A percentile compares a stretch with the other conserved stretches of the same genome.
Conservation (phyloP, 2,888 invertebrate species). For the Adineta ricciae region DNA sequence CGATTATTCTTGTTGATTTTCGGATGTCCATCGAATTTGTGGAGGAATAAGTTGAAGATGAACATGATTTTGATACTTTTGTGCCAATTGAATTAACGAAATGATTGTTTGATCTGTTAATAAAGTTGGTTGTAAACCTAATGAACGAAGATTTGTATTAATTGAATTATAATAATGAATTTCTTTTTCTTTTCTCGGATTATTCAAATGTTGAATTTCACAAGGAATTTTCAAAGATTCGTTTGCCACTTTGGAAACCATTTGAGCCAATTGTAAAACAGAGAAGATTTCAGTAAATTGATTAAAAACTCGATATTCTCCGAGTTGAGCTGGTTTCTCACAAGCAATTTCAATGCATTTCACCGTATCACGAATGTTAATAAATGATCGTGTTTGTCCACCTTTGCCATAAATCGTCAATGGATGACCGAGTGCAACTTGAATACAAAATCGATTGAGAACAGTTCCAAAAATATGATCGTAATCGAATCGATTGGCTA, state of each 20-base stretch:
- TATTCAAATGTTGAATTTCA: not conserved
- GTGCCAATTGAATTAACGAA: not conserved
- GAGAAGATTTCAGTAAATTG: slow-evolving; percentile 1
- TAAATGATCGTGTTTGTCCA: not conserved
- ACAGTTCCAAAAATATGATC: slow-evolving; percentile 3
- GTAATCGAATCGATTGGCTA: not conserved
- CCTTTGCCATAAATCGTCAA: not conserved
- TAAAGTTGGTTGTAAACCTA: not conserved
- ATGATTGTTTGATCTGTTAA: not conserved
- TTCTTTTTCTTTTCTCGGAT: not conserved
- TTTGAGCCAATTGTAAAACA: not conserved
- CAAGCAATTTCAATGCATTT: not conserved
- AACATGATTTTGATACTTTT: not conserved
- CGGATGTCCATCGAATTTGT: not conserved
- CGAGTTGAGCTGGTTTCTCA: not conserved
- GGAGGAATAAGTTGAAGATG: not conserved
- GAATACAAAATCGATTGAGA: not conserved
- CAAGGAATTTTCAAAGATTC: not conserved
- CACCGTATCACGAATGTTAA: not conserved
- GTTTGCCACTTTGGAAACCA: not conserved
- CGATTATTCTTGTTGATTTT: no score
- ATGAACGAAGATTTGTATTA: not conserved
- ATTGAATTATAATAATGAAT: not conserved
- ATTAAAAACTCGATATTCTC: not conserved
- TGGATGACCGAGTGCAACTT: not conserved